A percentile compares a stretch with the other conserved stretches of the same genome.
Conservation (phyloP, 2,888 invertebrate species). For the Phalera bucephala region DNA sequence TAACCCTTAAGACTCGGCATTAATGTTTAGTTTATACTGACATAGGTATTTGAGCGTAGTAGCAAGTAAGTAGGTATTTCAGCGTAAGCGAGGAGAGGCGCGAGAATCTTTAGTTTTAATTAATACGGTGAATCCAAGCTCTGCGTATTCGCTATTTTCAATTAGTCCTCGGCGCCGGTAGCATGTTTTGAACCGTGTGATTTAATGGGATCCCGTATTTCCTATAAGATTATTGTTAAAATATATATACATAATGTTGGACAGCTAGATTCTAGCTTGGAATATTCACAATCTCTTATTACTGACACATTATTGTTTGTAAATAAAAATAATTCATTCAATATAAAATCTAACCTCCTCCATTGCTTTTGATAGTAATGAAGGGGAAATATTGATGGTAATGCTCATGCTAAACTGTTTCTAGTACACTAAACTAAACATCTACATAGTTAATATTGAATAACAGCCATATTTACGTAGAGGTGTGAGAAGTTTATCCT, state of each 20-base stretch:
- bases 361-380: no score
- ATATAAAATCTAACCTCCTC: no score
- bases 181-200: slow-evolving; percentile 72
- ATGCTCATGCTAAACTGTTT: no score
- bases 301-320: no score
- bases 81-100: slow-evolving; percentile 67
- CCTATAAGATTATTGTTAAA: slow-evolving; percentile 56
- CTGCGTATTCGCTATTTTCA: slow-evolving; percentile 69
- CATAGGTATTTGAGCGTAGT: slow-evolving; percentile 46
- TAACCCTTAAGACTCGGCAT: slow-evolving; percentile 58
- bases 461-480: slow-evolving; percentile 25
- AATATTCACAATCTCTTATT: no score
- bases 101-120: slow-evolving; percentile 78
- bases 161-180: slow-evolving; percentile 70
- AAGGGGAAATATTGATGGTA: no score
- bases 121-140: slow-evolving; percentile 72
- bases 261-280: no score
- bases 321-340: no score
- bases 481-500: slow-evolving; percentile 25
- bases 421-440: no score
- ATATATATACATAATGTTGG: no score
- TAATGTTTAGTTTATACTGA: slow-evolving; percentile 68
- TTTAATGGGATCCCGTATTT: slow-evolving; percentile 66
- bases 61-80: slow-evolving; percentile 59
- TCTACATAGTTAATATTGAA: slow-evolving; percentile 7